These are phyloP conservation scores for Gasterosteus aculeatus DNA, from an alignment of 2,113 vertebrate genomes.

Conservation along the genomic window DNA sequence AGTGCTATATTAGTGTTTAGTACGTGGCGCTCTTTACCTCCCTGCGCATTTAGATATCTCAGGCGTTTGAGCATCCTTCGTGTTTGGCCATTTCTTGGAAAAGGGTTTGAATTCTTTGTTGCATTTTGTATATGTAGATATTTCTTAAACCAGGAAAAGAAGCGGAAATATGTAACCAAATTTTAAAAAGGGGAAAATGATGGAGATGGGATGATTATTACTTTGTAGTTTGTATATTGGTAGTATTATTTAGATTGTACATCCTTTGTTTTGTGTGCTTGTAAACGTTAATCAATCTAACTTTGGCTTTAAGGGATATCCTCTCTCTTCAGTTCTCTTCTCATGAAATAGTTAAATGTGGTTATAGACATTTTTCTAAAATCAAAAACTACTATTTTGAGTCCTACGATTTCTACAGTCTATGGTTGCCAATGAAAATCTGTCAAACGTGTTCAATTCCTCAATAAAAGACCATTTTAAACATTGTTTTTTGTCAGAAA, in stretches of 20 bases:
- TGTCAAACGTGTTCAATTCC: slow-evolving; percentile 47
- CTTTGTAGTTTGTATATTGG: slow-evolving; percentile 35
- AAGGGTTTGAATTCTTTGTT: slow-evolving; percentile 42
- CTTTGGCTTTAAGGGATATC: slow-evolving; percentile 39
- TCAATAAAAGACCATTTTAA: slow-evolving; percentile 68
- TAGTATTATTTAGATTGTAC: slow-evolving; percentile 52
- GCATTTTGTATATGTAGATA: slow-evolving; percentile 20
- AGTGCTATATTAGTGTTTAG: slow-evolving; percentile 56
- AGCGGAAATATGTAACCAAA: slow-evolving; percentile 2
- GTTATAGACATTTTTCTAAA: slow-evolving; percentile 43
- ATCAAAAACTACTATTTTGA: slow-evolving; percentile 63
- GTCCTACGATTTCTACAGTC: slow-evolving; percentile 61
- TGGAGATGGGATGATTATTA: slow-evolving; percentile 22
- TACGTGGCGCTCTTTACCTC: slow-evolving; percentile 50
- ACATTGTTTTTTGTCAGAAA: slow-evolving; percentile 3
- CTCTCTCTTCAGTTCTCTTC: slow-evolving; percentile 26
- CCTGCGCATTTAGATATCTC: slow-evolving; percentile 65
- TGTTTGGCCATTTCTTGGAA: slow-evolving; percentile 24
- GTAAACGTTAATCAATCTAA: slow-evolving; percentile 12
- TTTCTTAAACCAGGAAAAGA: slow-evolving; percentile 6
- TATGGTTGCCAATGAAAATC: slow-evolving; percentile 31
- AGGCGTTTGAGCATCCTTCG: slow-evolving; percentile 53
- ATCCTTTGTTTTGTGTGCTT: slow-evolving; percentile 39
- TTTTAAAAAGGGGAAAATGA: slow-evolving; percentile 37
- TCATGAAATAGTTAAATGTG: slow-evolving; percentile 22